Conservation (phyloP, 1,140 invertebrate species). For the Sarcophaga bullata region DNA sequence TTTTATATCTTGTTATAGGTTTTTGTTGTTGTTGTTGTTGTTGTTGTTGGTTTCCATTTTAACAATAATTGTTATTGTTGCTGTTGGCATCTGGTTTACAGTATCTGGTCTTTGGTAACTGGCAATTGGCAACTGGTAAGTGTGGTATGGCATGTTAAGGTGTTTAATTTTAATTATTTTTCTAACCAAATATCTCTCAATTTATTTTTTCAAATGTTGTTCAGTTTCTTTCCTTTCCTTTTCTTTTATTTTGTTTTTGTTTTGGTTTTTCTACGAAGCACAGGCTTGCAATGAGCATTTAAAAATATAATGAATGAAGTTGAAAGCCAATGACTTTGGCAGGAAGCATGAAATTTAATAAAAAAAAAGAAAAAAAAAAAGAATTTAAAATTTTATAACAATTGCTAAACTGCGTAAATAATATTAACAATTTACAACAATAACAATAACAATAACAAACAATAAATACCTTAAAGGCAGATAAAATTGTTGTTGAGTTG, state of each 20-base stretch:
- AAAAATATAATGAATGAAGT: too few relatives aligned
- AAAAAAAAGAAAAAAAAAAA: too few relatives aligned
- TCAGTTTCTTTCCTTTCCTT: background rate
- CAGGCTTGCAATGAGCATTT: background rate
- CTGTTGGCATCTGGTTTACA: background rate
- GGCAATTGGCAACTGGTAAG: too few relatives aligned
- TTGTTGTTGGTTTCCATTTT: background rate
- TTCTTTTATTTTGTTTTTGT: background rate
- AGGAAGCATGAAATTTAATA: too few relatives aligned
- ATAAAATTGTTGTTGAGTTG: slow-evolving; percentile 12
- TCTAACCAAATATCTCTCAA: background rate
- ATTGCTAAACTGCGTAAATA: too few relatives aligned
- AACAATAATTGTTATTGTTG: background rate
- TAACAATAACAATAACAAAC: background rate
- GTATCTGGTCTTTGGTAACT: too few relatives aligned
- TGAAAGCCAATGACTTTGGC: too few relatives aligned
- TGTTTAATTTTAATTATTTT: slow-evolving; percentile 25
- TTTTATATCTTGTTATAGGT: slow-evolving; percentile 5
- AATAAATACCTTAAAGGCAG: background rate
- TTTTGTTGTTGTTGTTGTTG: background rate
- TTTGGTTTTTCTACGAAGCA: background rate
- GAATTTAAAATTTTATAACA: too few relatives aligned
- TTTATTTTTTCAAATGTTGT: background rate
- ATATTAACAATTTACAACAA: too few relatives aligned
- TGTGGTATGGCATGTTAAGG: slow-evolving; percentile 11